Conservation (phyloP, 1,140 invertebrate genomes). For the Dendrolimus punctatus region DNA sequence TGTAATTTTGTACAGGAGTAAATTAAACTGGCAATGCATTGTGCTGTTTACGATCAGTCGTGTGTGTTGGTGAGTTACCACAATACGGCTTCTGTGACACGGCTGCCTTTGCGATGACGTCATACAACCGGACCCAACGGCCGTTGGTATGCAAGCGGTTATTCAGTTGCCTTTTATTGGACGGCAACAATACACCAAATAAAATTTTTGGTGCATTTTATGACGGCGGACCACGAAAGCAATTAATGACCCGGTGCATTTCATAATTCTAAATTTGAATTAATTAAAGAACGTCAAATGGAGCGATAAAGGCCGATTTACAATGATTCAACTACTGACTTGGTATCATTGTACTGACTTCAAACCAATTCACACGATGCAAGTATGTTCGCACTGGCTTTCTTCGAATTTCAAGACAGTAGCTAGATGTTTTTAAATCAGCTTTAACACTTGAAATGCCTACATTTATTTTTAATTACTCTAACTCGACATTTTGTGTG, state of each 20-base stretch:
- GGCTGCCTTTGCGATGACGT: slow-evolving; percentile 58
- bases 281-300: too few relatives aligned
- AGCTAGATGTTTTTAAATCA: too few relatives aligned
- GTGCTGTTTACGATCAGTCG: slow-evolving; percentile 21
- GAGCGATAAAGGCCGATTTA: too few relatives aligned
- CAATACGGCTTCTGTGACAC: slow-evolving; percentile 53
- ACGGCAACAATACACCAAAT: slow-evolving; percentile 8
- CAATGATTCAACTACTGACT: too few relatives aligned
- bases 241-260: neutral
- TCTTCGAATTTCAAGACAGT: too few relatives aligned
- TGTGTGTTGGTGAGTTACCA: slow-evolving; percentile 21
- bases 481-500: too few relatives aligned
- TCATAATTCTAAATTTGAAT: too few relatives aligned
- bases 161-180: slow-evolving; percentile 12
- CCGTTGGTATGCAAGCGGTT: slow-evolving; percentile 20
- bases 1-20: slow-evolving; percentile 20
- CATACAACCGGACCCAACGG: slow-evolving; percentile 35
- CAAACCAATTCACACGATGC: too few relatives aligned
- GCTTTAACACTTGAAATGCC: too few relatives aligned
- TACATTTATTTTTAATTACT: too few relatives aligned
- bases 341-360: too few relatives aligned
- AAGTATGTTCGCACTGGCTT: too few relatives aligned
- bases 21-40: slow-evolving; percentile 38
- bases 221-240: neutral
- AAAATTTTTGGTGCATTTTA: neutral